Evolutionary conservation across 1,140 invertebrate species (phyloP).

Genomic region (Medauroidea extradentata): DNA sequence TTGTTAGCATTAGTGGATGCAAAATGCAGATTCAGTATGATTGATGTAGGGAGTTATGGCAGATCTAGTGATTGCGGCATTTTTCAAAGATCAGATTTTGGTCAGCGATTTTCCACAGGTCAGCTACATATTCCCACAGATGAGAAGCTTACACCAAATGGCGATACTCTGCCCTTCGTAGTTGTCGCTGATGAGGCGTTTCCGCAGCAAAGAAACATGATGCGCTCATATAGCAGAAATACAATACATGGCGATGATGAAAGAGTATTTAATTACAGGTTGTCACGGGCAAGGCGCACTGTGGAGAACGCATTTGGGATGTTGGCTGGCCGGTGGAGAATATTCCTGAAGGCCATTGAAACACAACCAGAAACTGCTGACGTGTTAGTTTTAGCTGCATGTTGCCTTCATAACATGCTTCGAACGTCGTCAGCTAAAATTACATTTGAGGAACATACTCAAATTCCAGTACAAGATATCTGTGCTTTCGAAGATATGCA

Average conservation of each 20-base stretch:
- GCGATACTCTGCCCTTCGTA: slow-evolving; percentile 8
- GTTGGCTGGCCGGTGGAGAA: slow-evolving; percentile 17
- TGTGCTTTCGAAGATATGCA: no score
- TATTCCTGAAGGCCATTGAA: slow-evolving; percentile 29
- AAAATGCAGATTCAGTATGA: slow-evolving; percentile 40
- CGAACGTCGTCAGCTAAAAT: background rate
- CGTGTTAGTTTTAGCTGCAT: slow-evolving; percentile 22
- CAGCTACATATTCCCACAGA: background rate
- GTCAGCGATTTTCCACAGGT: slow-evolving; percentile 24
- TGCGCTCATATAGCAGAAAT: slow-evolving; percentile 14
- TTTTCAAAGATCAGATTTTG: slow-evolving; percentile 11
- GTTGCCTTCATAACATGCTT: slow-evolving; percentile 28
- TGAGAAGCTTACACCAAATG: background rate
- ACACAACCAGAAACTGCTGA: slow-evolving; percentile 17
- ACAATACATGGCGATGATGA: background rate
- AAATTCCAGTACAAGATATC: no score
- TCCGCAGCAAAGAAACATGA: slow-evolving; percentile 8
- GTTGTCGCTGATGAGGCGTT: slow-evolving; percentile 22
- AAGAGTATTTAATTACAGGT: slow-evolving; percentile 32
- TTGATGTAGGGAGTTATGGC: slow-evolving; percentile 42
- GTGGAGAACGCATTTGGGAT: slow-evolving; percentile 42
- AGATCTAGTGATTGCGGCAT: slow-evolving; percentile 25
- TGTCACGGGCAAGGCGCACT: slow-evolving; percentile 32
- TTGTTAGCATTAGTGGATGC: slow-evolving; percentile 41
- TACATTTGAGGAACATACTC: no score